Evolutionary conservation across 2,113 vertebrate genomes (phyloP), one percentile per base, ranked within the genome.

Genomic region (Misgurnus anguillicaudatus): DNA sequence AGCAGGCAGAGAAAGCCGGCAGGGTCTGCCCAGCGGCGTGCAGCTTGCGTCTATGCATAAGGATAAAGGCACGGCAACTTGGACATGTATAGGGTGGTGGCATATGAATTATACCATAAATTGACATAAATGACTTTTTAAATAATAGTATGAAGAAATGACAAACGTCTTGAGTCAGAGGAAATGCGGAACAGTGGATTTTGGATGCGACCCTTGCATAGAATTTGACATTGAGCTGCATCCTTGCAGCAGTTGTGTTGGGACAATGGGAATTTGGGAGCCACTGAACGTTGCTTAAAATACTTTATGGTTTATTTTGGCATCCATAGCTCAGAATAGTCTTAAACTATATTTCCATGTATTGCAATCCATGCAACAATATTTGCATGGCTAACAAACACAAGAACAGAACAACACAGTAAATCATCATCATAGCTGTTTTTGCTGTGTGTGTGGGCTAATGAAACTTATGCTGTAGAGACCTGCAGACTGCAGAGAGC

Each of bases 401-500:
- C 69, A 8, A 42, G 36, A 47, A n/a, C 7, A 62, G 57, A 21
- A 60, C 14, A 14, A 58, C 53, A 19, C 19, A 10, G 57, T 4
- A 7, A 51, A 13, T 3, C 4, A 51, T 4, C 4, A 55, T n/a
- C 51, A 17, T 6, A 16, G 51, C 51, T 17, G 16, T 16, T 17
- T 17, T 36, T 21, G 55, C 17, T 70, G 48, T 79, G 67, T 16
- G 65, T 67, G 68, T 68, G 78, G 61, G 67, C 39, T 68, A 74
- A 80, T 68, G 73, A 77, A 47, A 72, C 51, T 39, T 73, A 57
- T 62, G 68, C 39, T 53, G 55, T 51, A 58, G 80, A 61, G 67
- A 67, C 69, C 76, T 45, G 71, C 66, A 77, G 51, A 82, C 63
- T 82, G 78, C 80, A 71, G 80, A 78, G 58, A 70, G 72, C 58